phyloP scores from a whole-genome alignment of 2,797 vertebrate species.

The Acanthurus tractus region DNA sequence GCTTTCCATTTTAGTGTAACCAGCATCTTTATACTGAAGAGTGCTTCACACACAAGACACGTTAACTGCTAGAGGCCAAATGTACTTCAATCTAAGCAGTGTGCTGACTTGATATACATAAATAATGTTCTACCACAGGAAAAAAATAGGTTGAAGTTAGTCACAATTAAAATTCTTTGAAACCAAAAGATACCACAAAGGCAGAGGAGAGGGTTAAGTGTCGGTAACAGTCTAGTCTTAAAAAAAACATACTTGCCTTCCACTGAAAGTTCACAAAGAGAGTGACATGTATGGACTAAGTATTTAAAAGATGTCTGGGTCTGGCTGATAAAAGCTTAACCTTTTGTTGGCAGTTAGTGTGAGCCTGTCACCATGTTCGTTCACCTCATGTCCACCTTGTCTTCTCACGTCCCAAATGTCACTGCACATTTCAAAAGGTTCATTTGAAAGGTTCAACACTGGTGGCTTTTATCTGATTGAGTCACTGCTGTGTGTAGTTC shows the following conservation, averaged over 20 bases:
- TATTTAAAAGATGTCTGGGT: background rate
- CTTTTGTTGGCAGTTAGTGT: conserved; percentile 15
- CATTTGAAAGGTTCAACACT: conserved; percentile 33
- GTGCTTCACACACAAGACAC: background rate
- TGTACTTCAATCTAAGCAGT: background rate
- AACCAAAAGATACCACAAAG: background rate
- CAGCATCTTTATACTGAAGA: background rate
- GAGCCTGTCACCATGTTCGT: background rate
- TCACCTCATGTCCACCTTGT: conserved; percentile 16
- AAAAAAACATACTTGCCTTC: background rate
- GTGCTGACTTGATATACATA: background rate
- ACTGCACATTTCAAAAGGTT: conserved; percentile 35
- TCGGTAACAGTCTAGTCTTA: background rate
- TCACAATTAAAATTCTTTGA: background rate
- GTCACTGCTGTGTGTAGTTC: conserved; percentile 1
- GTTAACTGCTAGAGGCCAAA: background rate
- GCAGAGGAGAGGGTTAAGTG: background rate
- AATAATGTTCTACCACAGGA: background rate
- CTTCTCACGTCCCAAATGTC: conserved; percentile 34
- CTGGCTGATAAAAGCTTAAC: background rate
- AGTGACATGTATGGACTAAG: background rate
- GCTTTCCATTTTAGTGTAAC: conserved; percentile 6
- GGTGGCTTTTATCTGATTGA: background rate
- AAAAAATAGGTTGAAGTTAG: background rate
- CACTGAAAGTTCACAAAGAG: background rate